Conservation (phyloP, 2,113 vertebrate genomes). For the Prietella phreatophila region DNA sequence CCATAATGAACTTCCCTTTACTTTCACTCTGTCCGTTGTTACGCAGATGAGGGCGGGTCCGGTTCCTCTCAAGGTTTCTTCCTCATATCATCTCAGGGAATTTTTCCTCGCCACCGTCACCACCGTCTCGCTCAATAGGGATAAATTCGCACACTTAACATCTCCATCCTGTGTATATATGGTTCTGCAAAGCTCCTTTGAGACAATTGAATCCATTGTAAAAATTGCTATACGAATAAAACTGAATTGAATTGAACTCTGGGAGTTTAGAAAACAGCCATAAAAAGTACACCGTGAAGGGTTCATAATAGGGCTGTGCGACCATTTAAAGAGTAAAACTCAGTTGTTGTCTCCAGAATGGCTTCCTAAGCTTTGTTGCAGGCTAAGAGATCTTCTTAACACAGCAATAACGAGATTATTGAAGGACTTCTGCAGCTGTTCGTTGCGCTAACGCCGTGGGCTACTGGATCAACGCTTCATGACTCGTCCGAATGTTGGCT, state of each 20-base stretch:
- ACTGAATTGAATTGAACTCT: not conserved
- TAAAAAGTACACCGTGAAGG: not conserved
- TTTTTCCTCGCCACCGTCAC: too few relatives aligned
- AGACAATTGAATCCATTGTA: too few relatives aligned
- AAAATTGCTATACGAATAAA: too few relatives aligned
- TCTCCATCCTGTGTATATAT: too few relatives aligned
- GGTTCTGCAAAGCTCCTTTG: too few relatives aligned
- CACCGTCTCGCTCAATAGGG: too few relatives aligned
- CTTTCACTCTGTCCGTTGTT: too few relatives aligned
- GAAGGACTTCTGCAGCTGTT: conserved; percentile 1
- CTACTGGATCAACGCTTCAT: not conserved
- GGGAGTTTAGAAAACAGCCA: not conserved
- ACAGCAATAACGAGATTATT: conserved; percentile 1
- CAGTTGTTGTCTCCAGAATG: not conserved
- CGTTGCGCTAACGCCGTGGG: not conserved
- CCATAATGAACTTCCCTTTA: too few relatives aligned
- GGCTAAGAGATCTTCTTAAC: not conserved
- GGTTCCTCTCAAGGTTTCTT: too few relatives aligned
- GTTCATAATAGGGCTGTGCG: not conserved
- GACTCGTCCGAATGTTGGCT: not conserved
- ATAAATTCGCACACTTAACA: too few relatives aligned
- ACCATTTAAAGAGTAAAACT: conserved; percentile 6
- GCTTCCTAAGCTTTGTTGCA: not conserved
- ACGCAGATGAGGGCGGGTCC: too few relatives aligned
- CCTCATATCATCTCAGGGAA: too few relatives aligned